Conservation (phyloP, 2,797 vertebrate species). For the Chrosomus eos region DNA sequence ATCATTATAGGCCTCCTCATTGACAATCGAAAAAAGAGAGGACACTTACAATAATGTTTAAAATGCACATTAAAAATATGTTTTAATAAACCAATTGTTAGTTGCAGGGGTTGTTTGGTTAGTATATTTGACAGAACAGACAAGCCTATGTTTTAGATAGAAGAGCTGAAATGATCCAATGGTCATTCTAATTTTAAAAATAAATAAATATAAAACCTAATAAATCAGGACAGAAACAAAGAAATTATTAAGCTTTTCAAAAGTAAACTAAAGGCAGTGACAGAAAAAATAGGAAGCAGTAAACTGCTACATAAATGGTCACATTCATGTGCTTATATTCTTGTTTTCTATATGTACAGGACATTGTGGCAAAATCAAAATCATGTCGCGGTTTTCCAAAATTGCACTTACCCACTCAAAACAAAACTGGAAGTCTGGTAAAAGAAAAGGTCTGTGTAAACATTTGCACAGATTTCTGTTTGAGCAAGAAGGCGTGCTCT, state of each 20-base stretch:
- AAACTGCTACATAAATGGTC: constrained; percentile 1
- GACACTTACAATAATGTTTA: background rate
- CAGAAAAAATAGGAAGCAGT: background rate
- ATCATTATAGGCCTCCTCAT: background rate
- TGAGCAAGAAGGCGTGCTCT: constrained; percentile 59
- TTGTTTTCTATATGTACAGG: background rate
- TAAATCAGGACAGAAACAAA: background rate
- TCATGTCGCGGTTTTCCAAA: constrained; percentile 33
- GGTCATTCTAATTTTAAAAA: background rate
- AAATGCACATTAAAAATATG: background rate
- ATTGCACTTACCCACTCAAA: constrained; percentile 21
- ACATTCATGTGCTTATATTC: constrained; percentile 9
- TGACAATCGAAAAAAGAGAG: background rate
- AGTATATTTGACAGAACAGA: background rate
- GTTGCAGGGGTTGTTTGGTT: background rate
- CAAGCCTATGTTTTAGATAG: background rate
- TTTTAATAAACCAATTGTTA: background rate
- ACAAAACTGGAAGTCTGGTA: constrained; percentile 50
- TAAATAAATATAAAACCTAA: background rate
- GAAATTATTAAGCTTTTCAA: background rate
- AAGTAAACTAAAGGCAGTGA: background rate
- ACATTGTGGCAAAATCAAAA: constrained; percentile 19
- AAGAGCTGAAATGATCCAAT: background rate
- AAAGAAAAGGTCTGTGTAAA: constrained; percentile 36
- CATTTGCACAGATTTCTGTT: constrained; percentile 61